A percentile compares a stretch with the other conserved stretches of the same genome.
These are phyloP conservation scores for Epicauta chinensis DNA, from an alignment of 1,140 invertebrate species.

Conservation along the genomic window DNA sequence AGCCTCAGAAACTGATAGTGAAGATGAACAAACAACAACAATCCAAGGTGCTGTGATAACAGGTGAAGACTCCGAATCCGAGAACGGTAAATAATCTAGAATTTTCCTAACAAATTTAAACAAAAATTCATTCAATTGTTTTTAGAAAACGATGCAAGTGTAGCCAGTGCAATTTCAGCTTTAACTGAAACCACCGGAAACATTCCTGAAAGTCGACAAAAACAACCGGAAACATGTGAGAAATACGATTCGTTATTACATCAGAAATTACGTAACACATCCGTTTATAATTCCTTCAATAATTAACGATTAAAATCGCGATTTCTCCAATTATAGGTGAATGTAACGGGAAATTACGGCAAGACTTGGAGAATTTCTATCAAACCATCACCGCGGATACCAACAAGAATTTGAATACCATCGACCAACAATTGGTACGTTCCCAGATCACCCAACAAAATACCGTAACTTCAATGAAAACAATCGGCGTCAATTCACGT, in stretches of 20 bases:
- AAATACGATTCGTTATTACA: conserved; percentile 35
- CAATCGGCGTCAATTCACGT: conserved; percentile 32
- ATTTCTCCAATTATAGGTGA: conserved; percentile 29
- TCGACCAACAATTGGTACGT: conserved; percentile 36
- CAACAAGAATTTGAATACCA: conserved; percentile 27
- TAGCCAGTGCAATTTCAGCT: conserved; percentile 33
- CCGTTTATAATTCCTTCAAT: conserved; percentile 17
- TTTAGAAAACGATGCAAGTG: conserved; percentile 27
- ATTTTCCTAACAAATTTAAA: not conserved
- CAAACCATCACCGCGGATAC: conserved; percentile 27
- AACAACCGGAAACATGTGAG: conserved; percentile 10
- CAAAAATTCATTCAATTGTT: conserved; percentile 3
- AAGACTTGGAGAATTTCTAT: conserved; percentile 28
- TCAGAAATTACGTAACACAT: conserved; percentile 37
- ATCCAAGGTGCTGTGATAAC: conserved; percentile 34
- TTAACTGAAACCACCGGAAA: conserved; percentile 17
- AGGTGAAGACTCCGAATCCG: conserved; percentile 42
- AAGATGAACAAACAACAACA: conserved; percentile 28
- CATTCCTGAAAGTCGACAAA: not conserved
- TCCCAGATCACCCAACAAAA: conserved; percentile 38
- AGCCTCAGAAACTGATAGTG: conserved; percentile 40
- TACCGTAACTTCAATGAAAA: conserved; percentile 33
- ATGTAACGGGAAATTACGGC: conserved; percentile 28
- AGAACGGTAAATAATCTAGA: conserved; percentile 27
- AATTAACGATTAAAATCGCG: not conserved